Conservation (phyloP, 2,888 invertebrate genomes). For the Himalopsyche tibetana region DNA sequence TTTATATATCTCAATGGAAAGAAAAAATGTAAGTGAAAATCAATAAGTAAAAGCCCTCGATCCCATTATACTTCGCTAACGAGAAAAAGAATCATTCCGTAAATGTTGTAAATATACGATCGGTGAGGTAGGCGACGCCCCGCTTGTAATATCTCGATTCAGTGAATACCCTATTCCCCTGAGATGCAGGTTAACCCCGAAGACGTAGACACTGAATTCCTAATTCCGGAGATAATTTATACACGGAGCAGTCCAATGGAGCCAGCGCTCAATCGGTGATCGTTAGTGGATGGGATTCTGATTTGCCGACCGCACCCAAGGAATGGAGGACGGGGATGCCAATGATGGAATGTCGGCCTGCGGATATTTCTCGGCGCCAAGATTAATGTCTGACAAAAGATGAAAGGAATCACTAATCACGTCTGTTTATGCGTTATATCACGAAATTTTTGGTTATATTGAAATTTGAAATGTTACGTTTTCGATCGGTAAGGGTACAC, state of each 20-base stretch:
- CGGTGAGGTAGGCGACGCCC: background rate
- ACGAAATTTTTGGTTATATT: too few relatives aligned
- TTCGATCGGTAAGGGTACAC: too few relatives aligned
- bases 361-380: background rate
- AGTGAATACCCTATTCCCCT: background rate
- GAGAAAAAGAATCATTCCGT: background rate
- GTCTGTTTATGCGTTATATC: background rate
- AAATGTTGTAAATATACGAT: background rate
- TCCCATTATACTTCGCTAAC: too few relatives aligned
- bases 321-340: background rate
- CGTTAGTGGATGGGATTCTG: constrained; percentile 9
- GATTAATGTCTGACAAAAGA: constrained; percentile 22
- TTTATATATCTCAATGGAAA: too few relatives aligned
- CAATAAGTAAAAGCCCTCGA: too few relatives aligned
- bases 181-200: constrained; percentile 1
- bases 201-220: constrained; percentile 35
- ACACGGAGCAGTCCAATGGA: constrained; percentile 41
- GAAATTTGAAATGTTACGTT: too few relatives aligned
- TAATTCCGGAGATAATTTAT: constrained; percentile 41
- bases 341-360: constrained; percentile 18
- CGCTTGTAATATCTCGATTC: constrained; percentile 3
- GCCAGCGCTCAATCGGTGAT: constrained; percentile 14
- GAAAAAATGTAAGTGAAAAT: too few relatives aligned
- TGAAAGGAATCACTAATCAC: constrained; percentile 21
- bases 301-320: constrained; percentile 2